phyloP scores from a whole-genome alignment of 2,888 invertebrate species.

The Endotricha flammealis region DNA sequence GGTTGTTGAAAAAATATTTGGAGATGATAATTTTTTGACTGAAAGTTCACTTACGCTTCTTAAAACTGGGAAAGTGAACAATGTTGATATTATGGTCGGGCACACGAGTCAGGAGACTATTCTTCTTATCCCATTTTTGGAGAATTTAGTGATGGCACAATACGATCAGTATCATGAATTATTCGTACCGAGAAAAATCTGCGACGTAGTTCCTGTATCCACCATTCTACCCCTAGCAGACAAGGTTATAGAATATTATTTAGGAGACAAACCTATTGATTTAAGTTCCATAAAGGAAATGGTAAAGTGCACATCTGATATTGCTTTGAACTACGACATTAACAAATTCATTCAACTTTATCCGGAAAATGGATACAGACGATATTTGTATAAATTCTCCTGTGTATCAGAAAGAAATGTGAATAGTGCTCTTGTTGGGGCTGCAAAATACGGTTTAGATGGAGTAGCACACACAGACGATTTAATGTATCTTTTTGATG shows the following conservation, averaged over 20 bases:
- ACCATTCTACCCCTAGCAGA: conserved; percentile 33
- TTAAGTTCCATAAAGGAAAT: conserved; percentile 30
- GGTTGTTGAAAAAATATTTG: conserved; percentile 46
- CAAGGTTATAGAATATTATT: conserved; percentile 37
- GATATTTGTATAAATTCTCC: conserved; percentile 40
- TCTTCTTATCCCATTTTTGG: conserved; percentile 18
- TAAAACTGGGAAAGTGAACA: conserved; percentile 58
- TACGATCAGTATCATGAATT: conserved; percentile 35
- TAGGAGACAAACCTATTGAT: conserved; percentile 28
- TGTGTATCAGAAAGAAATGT: conserved; percentile 40
- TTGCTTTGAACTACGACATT: conserved; percentile 28
- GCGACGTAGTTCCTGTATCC: conserved; percentile 22
- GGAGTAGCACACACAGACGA: conserved; percentile 52
- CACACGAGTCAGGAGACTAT: conserved; percentile 82
- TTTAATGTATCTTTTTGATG: conserved; percentile 44
- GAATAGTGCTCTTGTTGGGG: conserved; percentile 28
- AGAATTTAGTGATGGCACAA: conserved; percentile 14
- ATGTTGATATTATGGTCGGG: conserved; percentile 83
- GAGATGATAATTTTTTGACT: conserved; percentile 35
- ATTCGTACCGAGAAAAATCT: conserved; percentile 37
- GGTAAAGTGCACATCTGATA: conserved; percentile 26
- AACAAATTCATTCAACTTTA: conserved; percentile 26
- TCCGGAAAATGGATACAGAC: conserved; percentile 15
- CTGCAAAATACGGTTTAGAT: conserved; percentile 30
- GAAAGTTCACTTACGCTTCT: conserved; percentile 31